These are phyloP conservation scores for Byasa hedistus DNA, from an alignment of 2,888 invertebrate genomes.

Conservation along the genomic window DNA sequence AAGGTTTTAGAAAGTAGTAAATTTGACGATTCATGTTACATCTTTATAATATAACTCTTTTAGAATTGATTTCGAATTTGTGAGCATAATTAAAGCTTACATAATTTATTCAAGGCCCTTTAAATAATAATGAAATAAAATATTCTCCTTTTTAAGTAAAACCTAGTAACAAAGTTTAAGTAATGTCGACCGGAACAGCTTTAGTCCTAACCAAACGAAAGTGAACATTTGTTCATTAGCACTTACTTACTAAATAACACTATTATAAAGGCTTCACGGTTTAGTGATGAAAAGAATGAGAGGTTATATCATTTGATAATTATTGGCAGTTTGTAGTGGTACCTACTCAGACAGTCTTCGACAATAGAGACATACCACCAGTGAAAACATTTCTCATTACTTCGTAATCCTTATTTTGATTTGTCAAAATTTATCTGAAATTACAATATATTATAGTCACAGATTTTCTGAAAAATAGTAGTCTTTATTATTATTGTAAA, in stretches of 20 bases:
- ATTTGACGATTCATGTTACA: neutral
- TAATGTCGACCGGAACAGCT: neutral
- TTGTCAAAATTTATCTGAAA: too few relatives aligned
- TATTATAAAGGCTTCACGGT: neutral
- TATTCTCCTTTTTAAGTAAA: neutral
- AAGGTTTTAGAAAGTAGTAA: neutral
- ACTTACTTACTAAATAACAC: conserved; percentile 1
- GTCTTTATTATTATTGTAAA: too few relatives aligned
- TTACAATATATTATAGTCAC: too few relatives aligned
- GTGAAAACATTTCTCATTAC: too few relatives aligned
- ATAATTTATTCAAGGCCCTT: neutral
- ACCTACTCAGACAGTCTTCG: too few relatives aligned
- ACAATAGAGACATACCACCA: too few relatives aligned
- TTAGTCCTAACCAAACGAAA: conserved; percentile 17
- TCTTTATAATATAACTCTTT: neutral
- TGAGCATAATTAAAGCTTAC: too few relatives aligned
- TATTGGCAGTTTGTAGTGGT: too few relatives aligned
- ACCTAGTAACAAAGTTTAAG: conserved; percentile 1
- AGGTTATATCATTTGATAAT: neutral
- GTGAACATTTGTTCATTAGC: conserved; percentile 17
- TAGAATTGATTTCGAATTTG: neutral
- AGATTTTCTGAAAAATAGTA: too few relatives aligned
- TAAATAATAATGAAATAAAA: neutral
- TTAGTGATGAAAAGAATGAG: neutral
- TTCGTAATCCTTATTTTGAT: too few relatives aligned